Base-by-base conservation (phyloP, 2,888 invertebrate species). In the Acanthoscelides obtectus region DNA sequence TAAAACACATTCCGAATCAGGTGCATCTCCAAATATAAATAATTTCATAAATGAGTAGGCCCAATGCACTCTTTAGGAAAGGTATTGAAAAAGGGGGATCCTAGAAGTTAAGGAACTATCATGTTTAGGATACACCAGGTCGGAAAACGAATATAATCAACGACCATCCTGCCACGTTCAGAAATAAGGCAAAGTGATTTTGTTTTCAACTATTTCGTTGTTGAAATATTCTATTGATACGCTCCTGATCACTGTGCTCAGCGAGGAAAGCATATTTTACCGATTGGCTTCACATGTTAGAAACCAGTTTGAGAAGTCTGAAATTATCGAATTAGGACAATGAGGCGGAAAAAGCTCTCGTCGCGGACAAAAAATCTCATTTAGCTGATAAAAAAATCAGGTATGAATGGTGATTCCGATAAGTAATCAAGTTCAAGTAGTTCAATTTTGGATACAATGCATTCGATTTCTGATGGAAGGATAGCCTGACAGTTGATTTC, bases 401-500 rank as follows among this genome's bases (percentile, higher is more conserved):
- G 67, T 69, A 72, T 72, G 72, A 74, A 74, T 74, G 74, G 74
- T 70, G 70, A 72, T 74, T 74, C 72, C 72, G 74, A 74, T 74
- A 74, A 74, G 74, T 74, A 71, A 75, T 75, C 73, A 74, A 76
- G 73, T 69, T 67, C 72, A 73, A 72, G 70, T 75, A 71, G 73
- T 73, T 74, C 73, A 73, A 78, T 73, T 74, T 76, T 75, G 74
- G 71, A 75, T 72, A 70, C 72, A 76, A 73, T 70, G 71, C 72
- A 71, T 75, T 73, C 76, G 78, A 78, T 78, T 75, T 73, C 74
- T 75, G 74, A 77, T 77, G 77, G 20, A 1, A 20, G 20, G 17
- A 45, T 45, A 45, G 17, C 45, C 45, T 45, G 45, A 1, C 12
- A 12, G 12, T 17, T 45, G 45, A 12, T 12, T 45, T 17, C 6